These are phyloP conservation scores for Pogonophryne albipinna DNA, from an alignment of 2,797 vertebrate genomes.

Conservation along the genomic window DNA sequence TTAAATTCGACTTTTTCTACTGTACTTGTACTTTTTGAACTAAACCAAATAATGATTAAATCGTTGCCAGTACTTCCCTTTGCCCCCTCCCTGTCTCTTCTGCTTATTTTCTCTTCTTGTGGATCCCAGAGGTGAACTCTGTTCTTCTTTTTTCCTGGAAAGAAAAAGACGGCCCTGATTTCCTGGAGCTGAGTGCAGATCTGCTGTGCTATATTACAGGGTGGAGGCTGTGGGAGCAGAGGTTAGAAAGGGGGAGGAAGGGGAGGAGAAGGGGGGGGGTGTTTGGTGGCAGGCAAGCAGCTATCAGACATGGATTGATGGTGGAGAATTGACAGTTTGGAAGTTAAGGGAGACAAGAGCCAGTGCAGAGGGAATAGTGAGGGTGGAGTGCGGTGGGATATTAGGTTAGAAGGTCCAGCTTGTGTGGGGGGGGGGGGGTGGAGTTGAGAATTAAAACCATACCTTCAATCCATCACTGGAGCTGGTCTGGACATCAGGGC, in stretches of 20 bases:
- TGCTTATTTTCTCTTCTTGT: neutral
- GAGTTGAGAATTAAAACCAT: conserved; percentile 80
- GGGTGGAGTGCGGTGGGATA: conserved; percentile 60
- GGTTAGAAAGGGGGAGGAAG: neutral
- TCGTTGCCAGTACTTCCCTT: conserved; percentile 13
- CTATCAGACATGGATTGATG: conserved; percentile 45
- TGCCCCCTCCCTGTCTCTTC: conserved; percentile 23
- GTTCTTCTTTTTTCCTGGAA: conserved; percentile 47
- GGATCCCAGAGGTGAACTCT: conserved; percentile 7
- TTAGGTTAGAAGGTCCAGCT: conserved; percentile 63
- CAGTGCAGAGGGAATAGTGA: conserved; percentile 48
- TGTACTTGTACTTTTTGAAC: neutral
- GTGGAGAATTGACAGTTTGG: conserved; percentile 59
- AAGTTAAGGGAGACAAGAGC: conserved; percentile 55
- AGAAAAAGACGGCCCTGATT: conserved; percentile 36
- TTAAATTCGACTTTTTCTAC: neutral
- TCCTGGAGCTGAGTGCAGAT: conserved; percentile 32
- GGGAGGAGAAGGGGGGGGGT: neutral
- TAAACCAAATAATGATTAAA: neutral
- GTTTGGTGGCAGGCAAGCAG: conserved; percentile 7
- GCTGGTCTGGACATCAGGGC: conserved; percentile 75
- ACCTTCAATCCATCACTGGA: conserved; percentile 82
- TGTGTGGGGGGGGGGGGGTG: conserved; percentile 25
- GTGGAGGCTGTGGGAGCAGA: conserved; percentile 25
- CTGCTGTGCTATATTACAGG: conserved; percentile 47